Evolutionary conservation across 1,140 invertebrate species (phyloP).

Genomic region (Mizuhopecten yessoensis): DNA sequence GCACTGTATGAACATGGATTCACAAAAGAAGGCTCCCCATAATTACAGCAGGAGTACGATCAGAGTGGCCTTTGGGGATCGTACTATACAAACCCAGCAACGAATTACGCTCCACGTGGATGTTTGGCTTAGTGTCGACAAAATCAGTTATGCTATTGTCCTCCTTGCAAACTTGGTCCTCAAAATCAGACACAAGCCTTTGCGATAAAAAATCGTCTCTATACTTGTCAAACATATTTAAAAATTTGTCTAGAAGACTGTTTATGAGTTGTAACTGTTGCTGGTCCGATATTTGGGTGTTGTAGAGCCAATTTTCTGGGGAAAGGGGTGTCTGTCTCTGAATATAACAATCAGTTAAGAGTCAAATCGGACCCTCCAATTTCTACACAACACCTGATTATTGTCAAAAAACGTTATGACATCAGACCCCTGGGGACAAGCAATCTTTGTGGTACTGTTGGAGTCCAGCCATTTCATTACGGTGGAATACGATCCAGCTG

Average conservation of each 20-base stretch:
- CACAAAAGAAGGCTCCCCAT: constrained; percentile 18
- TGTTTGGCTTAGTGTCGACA: background rate
- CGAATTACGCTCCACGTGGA: background rate
- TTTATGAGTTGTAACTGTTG: background rate
- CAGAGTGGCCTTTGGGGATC: background rate
- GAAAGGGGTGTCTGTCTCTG: constrained; percentile 28
- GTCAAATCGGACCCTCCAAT: too few relatives aligned
- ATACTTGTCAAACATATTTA: constrained; percentile 29
- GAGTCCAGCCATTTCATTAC: too few relatives aligned
- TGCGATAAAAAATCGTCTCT: constrained; percentile 24
- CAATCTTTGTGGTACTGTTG: too few relatives aligned
- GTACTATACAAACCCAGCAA: background rate
- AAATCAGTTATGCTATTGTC: background rate
- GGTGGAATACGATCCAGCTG: too few relatives aligned
- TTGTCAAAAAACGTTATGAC: too few relatives aligned
- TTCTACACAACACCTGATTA: too few relatives aligned
- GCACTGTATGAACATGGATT: constrained; percentile 51
- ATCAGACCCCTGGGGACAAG: too few relatives aligned
- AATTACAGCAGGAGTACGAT: too few relatives aligned
- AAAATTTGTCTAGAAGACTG: background rate
- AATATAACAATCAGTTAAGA: background rate
- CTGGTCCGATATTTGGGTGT: background rate
- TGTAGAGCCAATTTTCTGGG: constrained; percentile 45
- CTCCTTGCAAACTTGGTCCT: background rate
- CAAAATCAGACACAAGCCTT: background rate